Evolutionary conservation across 2,888 invertebrate species (phyloP).

Genomic region (Eristalinus aeneus): DNA sequence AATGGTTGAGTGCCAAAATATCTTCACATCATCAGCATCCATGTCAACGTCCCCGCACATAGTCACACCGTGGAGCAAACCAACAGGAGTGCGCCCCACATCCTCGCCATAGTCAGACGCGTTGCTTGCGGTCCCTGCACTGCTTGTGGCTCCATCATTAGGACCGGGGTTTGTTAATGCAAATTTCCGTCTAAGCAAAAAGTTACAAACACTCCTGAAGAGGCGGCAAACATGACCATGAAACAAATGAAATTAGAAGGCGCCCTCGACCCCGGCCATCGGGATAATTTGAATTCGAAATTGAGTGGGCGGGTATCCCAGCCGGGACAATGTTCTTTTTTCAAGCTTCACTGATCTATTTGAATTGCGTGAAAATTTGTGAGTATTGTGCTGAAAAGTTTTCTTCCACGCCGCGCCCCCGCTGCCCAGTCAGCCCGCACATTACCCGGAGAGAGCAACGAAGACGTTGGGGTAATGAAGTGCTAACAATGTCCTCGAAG

Average conservation of each 20-base stretch:
- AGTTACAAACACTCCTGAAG: slow-evolving; percentile 37
- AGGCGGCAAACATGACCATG: slow-evolving; percentile 6
- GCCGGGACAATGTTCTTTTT: slow-evolving; percentile 48
- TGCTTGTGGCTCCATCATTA: slow-evolving; percentile 29
- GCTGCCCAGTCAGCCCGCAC: background rate
- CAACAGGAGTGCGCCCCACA: slow-evolving; percentile 1
- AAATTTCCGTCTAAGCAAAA: slow-evolving; percentile 57
- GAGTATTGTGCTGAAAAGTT: slow-evolving; percentile 39
- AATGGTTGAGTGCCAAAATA: slow-evolving; percentile 58
- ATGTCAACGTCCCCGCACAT: background rate
- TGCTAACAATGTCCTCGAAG: slow-evolving; percentile 68
- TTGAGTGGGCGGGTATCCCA: background rate
- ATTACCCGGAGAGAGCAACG: background rate
- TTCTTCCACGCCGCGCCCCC: slow-evolving; percentile 1
- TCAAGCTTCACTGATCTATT: slow-evolving; percentile 63
- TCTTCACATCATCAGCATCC: background rate
- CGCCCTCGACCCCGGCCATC: slow-evolving; percentile 20
- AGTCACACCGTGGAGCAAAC: background rate
- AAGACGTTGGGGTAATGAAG: slow-evolving; percentile 62
- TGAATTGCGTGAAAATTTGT: slow-evolving; percentile 66
- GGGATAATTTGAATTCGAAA: slow-evolving; percentile 66
- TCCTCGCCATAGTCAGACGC: slow-evolving; percentile 12
- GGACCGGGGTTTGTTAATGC: slow-evolving; percentile 52
- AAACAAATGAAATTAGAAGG: slow-evolving; percentile 61
- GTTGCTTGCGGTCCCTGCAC: slow-evolving; percentile 24